Evolutionary conservation across 2,888 invertebrate genomes (phyloP).

Genomic region (Cryptocephalus moraei): DNA sequence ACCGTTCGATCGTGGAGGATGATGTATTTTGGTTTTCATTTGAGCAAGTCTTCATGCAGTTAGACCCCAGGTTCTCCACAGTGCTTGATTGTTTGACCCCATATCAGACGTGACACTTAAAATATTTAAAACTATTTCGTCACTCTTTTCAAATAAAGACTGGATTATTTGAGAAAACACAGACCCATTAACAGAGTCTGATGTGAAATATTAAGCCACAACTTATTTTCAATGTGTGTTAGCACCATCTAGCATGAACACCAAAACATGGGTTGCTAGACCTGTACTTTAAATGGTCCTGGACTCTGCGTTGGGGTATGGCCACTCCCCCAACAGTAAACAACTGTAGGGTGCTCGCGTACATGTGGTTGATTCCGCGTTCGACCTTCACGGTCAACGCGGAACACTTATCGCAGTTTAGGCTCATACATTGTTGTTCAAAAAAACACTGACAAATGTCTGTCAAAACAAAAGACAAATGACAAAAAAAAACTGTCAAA

Average conservation of each 20-base stretch:
- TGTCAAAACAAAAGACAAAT: too few species aligned
- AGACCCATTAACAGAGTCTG: constrained; percentile 13
- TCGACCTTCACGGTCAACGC: too few species aligned
- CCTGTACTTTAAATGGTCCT: too few species aligned
- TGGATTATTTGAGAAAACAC: constrained; percentile 7
- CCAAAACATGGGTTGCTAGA: constrained; percentile 19
- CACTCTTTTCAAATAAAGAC: neutral
- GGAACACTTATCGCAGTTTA: too few species aligned
- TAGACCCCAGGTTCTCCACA: neutral
- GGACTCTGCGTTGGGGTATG: too few species aligned
- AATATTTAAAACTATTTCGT: neutral
- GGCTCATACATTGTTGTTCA: too few species aligned
- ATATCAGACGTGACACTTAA: neutral
- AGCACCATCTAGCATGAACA: constrained; percentile 22
- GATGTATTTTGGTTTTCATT: neutral
- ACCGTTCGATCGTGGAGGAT: constrained; percentile 1
- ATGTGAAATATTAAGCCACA: constrained; percentile 21
- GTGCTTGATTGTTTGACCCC: neutral
- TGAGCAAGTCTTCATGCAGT: neutral
- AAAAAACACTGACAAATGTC: too few species aligned
- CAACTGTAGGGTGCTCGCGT: too few species aligned
- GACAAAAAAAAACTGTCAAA: too few species aligned
- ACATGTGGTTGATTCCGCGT: too few species aligned
- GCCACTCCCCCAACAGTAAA: too few species aligned
- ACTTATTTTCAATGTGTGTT: constrained; percentile 21